Conservation (phyloP, 2,797 vertebrate species). For the Pipistrellus pipistrellus region DNA sequence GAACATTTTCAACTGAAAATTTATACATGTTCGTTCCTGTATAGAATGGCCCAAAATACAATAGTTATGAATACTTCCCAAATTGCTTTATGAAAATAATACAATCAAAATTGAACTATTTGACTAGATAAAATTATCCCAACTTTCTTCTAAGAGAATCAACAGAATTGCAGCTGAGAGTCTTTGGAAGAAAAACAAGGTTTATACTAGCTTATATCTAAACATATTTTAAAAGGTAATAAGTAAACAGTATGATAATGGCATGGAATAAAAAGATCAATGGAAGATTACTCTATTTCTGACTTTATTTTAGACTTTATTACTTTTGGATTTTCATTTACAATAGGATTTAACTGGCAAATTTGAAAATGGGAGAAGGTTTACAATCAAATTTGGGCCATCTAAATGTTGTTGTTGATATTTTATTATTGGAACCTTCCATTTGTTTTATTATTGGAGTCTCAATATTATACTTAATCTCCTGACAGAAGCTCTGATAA, state of each 20-base stretch:
- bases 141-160: background rate
- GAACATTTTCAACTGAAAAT: background rate
- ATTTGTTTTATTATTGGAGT: background rate
- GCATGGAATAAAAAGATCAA: background rate
- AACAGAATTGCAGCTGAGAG: background rate
- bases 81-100: slow-evolving; percentile 12
- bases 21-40: background rate
- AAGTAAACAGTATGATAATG: background rate
- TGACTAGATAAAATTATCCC: background rate
- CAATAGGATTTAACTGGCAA: slow-evolving; percentile 19
- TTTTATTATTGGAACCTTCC: background rate
- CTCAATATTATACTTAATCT: background rate
- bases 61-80: background rate
- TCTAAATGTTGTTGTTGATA: background rate
- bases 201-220: background rate
- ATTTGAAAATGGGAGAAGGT: slow-evolving; percentile 15
- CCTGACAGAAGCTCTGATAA: background rate
- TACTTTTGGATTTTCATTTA: slow-evolving; percentile 36
- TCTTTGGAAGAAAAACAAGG: background rate
- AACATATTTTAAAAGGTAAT: slow-evolving; percentile 6
- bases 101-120: background rate
- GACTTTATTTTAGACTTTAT: background rate
- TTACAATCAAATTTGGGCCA: slow-evolving; percentile 34
- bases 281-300: background rate
- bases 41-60: background rate